phyloP scores from a whole-genome alignment of 2,113 vertebrate species.

The Pollachius pollachius region DNA sequence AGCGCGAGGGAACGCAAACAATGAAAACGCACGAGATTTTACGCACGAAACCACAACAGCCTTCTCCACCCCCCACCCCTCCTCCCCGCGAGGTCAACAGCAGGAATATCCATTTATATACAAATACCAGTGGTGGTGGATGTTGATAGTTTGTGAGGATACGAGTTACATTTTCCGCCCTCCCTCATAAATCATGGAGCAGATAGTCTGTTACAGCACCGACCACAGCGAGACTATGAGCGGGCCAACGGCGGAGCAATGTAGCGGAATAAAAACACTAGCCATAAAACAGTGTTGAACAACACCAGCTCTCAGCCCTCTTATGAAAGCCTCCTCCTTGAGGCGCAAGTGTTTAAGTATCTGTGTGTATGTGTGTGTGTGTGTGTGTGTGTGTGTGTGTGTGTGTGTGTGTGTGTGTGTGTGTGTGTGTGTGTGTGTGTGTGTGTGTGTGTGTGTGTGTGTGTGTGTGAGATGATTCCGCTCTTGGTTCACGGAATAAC shows the following conservation, averaged over 20 bases:
- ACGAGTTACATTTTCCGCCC: conserved; percentile 37
- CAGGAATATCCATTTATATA: conserved; percentile 52
- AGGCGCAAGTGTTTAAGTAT: too few relatives aligned
- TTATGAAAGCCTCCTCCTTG: too few relatives aligned
- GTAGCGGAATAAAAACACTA: conserved; percentile 20
- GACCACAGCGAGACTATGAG: conserved; percentile 46
- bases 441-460: too few relatives aligned
- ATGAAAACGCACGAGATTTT: conserved; percentile 52
- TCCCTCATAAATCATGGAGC: conserved; percentile 52
- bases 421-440: too few relatives aligned
- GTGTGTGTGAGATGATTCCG: too few relatives aligned
- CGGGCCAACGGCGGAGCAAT: conserved; percentile 39
- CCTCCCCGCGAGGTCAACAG: conserved; percentile 40
- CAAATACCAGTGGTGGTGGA: conserved; percentile 58
- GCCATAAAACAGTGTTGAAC: background rate
- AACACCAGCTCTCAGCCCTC: too few relatives aligned
- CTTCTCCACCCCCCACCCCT: background rate
- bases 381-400: too few relatives aligned
- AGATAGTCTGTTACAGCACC: conserved; percentile 44
- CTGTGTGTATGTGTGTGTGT: too few relatives aligned
- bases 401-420: too few relatives aligned
- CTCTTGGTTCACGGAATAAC: too few relatives aligned
- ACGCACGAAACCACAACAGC: conserved; percentile 48
- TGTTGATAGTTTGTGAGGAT: conserved; percentile 56
- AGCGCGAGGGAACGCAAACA: conserved; percentile 59